Percentiles rank a stretch among this genome's conserved stretches.
These are phyloP conservation scores for Gopherus evgoodei DNA, from an alignment of 2,113 vertebrate species.

Conservation along the genomic window DNA sequence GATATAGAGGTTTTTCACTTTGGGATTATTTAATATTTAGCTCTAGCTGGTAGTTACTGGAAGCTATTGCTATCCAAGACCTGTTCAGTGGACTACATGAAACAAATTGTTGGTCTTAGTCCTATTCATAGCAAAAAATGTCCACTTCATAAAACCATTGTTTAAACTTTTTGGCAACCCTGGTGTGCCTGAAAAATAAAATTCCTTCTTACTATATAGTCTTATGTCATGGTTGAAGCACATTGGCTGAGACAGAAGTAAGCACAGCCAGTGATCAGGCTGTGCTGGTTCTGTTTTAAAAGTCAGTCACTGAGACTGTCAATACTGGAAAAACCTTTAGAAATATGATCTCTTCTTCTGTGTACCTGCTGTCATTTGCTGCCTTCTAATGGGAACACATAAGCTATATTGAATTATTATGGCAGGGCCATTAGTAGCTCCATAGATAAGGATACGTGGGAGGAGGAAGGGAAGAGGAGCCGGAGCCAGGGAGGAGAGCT, in stretches of 20 bases:
- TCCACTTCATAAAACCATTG: background rate
- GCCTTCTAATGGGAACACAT: background rate
- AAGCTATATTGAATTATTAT: background rate
- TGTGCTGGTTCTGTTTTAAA: background rate
- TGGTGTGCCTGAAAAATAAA: background rate
- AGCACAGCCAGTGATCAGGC: fast-evolving
- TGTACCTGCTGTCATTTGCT: background rate
- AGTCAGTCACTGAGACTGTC: background rate
- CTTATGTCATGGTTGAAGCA: background rate
- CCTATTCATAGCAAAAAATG: background rate
- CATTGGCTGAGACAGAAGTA: background rate
- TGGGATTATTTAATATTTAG: background rate
- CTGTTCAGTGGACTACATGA: background rate
- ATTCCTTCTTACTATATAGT: fast-evolving
- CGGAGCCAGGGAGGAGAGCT: background rate
- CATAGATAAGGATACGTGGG: background rate
- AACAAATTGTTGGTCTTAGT: background rate
- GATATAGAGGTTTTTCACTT: background rate
- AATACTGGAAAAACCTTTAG: background rate
- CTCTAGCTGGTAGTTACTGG: background rate
- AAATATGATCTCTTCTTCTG: background rate
- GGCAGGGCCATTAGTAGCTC: background rate
- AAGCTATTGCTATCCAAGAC: background rate
- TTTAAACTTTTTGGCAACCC: background rate
- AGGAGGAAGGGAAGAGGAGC: background rate